Conservation (phyloP, 1,140 invertebrate genomes). For the Listronotus bonariensis region DNA sequence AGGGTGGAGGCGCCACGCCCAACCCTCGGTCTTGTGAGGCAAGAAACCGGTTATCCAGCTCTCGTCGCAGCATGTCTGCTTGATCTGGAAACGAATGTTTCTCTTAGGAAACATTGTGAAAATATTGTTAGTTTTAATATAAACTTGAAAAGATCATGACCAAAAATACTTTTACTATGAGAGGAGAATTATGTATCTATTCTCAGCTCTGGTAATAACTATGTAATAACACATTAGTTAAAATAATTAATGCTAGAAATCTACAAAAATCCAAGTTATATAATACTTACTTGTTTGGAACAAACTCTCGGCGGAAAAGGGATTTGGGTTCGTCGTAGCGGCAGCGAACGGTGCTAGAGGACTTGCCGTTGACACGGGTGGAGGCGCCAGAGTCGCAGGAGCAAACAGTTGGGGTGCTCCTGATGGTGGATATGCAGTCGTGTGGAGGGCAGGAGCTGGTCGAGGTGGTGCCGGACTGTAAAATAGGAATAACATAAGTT, state of each 20-base stretch:
- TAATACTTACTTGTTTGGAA: conserved; percentile 79
- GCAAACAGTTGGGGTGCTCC: conserved; percentile 67
- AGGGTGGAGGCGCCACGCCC: conserved; percentile 64
- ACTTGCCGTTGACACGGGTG: conserved; percentile 62
- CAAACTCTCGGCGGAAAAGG: conserved; percentile 84
- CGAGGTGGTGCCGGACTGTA: conserved; percentile 41
- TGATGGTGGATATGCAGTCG: conserved; percentile 58
- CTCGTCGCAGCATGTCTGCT: conserved; percentile 85
- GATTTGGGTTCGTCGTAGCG: conserved; percentile 70
- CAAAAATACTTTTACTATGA: no score
- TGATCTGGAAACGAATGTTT: conserved; percentile 61
- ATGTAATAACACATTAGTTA: no score
- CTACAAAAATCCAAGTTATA: no score
- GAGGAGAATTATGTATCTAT: no score
- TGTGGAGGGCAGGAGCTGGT: conserved; percentile 60
- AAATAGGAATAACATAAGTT: not conserved
- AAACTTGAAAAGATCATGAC: not conserved
- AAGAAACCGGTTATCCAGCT: conserved; percentile 89
- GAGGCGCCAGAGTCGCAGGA: conserved; percentile 67
- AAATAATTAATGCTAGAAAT: no score
- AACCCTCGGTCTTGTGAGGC: conserved; percentile 70
- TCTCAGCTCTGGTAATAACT: no score
- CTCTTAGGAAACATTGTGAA: conserved; percentile 25
- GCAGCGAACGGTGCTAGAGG: conserved; percentile 58
- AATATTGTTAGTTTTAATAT: not conserved